Conservation (phyloP, 1,140 invertebrate species). For the Drosophila quadrilineata region DNA sequence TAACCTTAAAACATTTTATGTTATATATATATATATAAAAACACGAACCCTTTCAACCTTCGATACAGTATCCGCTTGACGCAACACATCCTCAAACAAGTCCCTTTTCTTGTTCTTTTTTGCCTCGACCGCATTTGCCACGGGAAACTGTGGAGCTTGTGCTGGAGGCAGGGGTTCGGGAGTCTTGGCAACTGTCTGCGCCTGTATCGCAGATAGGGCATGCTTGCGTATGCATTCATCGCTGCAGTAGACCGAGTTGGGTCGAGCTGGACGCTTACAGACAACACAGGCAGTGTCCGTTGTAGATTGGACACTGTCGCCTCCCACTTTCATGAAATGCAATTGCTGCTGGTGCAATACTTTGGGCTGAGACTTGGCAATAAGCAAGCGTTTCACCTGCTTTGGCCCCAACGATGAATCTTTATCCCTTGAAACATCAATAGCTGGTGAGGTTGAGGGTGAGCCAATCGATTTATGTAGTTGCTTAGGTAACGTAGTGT, state of each 20-base stretch:
- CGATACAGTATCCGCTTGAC: constrained; percentile 57
- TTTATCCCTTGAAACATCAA: too few relatives aligned
- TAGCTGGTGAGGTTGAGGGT: too few relatives aligned
- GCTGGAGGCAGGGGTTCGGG: constrained; percentile 28
- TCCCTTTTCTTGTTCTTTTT: constrained; percentile 75
- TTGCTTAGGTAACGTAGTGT: constrained; percentile 22
- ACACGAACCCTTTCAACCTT: constrained; percentile 83
- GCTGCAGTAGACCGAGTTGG: constrained; percentile 92
- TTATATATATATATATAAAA: too few relatives aligned
- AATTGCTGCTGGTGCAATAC: constrained; percentile 46
- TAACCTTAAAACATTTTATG: too few relatives aligned
- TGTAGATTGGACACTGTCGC: not conserved
- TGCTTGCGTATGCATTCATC: constrained; percentile 93
- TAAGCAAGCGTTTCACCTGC: constrained; percentile 8
- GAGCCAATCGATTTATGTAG: constrained; percentile 32
- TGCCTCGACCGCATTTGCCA: constrained; percentile 10
- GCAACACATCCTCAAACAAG: constrained; percentile 69
- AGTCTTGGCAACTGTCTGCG: constrained; percentile 16
- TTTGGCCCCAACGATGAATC: too few relatives aligned
- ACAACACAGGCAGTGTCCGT: constrained; percentile 84
- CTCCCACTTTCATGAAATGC: constrained; percentile 51
- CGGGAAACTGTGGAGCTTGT: not conserved
- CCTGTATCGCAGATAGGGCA: constrained; percentile 86
- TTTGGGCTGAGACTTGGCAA: constrained; percentile 17
- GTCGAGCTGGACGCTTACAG: constrained; percentile 87